These are phyloP conservation scores for Ceratosolen solmsi DNA, from an alignment of 1,140 invertebrate species.

Conservation along the genomic window DNA sequence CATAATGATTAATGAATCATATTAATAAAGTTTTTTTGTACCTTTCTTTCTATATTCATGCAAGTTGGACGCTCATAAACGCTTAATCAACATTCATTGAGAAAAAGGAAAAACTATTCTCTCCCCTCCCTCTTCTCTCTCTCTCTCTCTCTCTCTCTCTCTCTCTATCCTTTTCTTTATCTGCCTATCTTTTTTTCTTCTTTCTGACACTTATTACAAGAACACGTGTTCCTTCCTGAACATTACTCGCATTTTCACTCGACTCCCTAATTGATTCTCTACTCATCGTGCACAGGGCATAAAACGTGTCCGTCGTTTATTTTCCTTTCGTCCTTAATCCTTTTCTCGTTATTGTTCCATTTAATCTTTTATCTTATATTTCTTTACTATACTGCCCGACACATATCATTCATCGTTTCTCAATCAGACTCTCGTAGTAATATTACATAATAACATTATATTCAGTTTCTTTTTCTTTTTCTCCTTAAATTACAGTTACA, in stretches of 20 bases:
- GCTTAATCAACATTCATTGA: not conserved
- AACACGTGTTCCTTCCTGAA: slow-evolving; percentile 12
- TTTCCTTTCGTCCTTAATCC: slow-evolving; percentile 34
- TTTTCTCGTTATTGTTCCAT: slow-evolving; percentile 44
- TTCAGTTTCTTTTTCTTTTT: slow-evolving; percentile 53
- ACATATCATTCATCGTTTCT: slow-evolving; percentile 49
- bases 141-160: not conserved
- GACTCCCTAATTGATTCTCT: slow-evolving; percentile 20
- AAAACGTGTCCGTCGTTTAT: not conserved
- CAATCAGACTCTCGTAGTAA: slow-evolving; percentile 54
- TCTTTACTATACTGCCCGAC: slow-evolving; percentile 17
- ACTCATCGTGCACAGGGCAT: slow-evolving; percentile 7
- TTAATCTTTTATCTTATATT: slow-evolving; percentile 23
- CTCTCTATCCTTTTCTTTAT: not conserved
- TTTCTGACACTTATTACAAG: not conserved
- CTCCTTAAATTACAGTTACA: slow-evolving; percentile 58
- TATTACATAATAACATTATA: slow-evolving; percentile 64
- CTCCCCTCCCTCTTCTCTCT: not conserved
- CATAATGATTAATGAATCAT: slow-evolving; percentile 62
- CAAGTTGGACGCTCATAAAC: slow-evolving; percentile 18
- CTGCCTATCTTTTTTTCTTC: not conserved
- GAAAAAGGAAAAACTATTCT: not conserved
- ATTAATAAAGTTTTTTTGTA: slow-evolving; percentile 55
- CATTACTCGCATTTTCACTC: slow-evolving; percentile 8
- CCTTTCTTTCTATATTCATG: slow-evolving; percentile 4